phyloP scores from a whole-genome alignment of 2,797 vertebrate species.

The Anomalospiza imberbis region DNA sequence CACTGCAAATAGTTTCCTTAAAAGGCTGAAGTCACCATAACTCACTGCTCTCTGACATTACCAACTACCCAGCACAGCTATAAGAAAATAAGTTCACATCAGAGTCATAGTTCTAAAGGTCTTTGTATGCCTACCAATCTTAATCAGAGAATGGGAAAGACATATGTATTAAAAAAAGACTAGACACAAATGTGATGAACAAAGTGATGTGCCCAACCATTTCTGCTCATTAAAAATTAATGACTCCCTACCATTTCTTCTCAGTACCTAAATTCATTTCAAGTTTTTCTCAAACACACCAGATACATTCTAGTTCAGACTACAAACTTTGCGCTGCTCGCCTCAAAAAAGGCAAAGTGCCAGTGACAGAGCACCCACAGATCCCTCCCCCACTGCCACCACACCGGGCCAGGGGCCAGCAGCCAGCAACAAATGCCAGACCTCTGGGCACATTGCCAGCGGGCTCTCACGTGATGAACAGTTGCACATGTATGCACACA shows the following conservation, averaged over 20 bases:
- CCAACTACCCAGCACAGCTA: background rate
- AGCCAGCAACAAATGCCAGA: background rate
- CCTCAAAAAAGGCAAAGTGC: background rate
- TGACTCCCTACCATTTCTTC: background rate
- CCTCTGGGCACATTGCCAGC: rapidly evolving
- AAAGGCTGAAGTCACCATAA: background rate
- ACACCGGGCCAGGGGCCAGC: background rate
- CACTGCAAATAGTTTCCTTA: background rate
- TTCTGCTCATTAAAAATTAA: background rate
- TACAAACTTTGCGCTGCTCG: background rate
- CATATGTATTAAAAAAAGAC: background rate
- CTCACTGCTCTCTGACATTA: background rate
- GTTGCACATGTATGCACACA: rapidly evolving
- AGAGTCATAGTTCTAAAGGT: background rate
- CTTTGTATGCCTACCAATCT: background rate
- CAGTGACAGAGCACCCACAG: rapidly evolving
- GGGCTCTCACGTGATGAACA: background rate
- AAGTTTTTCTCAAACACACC: background rate
- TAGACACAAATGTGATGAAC: background rate
- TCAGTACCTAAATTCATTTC: background rate
- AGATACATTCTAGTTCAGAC: background rate
- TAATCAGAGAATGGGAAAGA: background rate
- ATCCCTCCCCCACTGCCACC: background rate
- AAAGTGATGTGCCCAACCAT: background rate
- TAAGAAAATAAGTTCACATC: background rate